Percentiles rank a stretch among this genome's conserved stretches.
phyloP scores from a whole-genome alignment of 2,888 invertebrate genomes.

The Geophilus truncorum region DNA sequence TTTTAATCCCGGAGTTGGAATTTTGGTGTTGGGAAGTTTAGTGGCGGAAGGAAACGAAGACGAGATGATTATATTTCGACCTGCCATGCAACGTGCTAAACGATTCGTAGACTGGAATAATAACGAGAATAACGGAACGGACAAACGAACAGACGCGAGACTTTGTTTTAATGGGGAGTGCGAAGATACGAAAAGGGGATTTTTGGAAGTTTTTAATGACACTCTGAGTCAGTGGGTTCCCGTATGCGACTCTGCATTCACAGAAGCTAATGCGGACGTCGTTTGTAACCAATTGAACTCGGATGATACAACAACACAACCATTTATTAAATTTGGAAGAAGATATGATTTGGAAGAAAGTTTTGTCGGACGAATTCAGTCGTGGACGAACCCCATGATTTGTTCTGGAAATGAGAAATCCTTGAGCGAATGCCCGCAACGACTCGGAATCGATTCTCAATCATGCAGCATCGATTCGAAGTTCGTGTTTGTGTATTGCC shows the following conservation, averaged over 20 bases:
- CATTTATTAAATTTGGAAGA: conserved; percentile 77
- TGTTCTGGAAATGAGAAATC: conserved; percentile 52
- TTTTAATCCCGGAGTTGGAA: conserved; percentile 92
- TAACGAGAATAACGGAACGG: neutral
- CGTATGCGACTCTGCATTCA: conserved; percentile 90
- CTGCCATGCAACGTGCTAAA: conserved; percentile 33
- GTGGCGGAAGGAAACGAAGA: conserved; percentile 67
- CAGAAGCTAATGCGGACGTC: conserved; percentile 93
- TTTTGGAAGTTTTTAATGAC: conserved; percentile 88
- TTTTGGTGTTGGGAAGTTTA: conserved; percentile 85
- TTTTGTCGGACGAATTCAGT: conserved; percentile 78
- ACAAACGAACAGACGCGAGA: conserved; percentile 70
- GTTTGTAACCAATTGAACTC: conserved; percentile 59
- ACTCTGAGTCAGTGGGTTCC: conserved; percentile 96
- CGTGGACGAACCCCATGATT: conserved; percentile 89
- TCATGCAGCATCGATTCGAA: conserved; percentile 73
- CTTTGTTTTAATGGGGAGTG: neutral
- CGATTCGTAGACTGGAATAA: too few species aligned
- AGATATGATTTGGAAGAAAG: conserved; percentile 85
- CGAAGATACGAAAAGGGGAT: conserved; percentile 64
- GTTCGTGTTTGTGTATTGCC: conserved; percentile 94
- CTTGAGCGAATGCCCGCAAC: conserved; percentile 54
- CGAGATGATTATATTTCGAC: conserved; percentile 44
- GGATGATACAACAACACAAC: conserved; percentile 61
- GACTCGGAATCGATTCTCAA: conserved; percentile 84